These are phyloP conservation scores for Pollenia griseotomentosa DNA, from an alignment of 2,888 invertebrate genomes.

Conservation along the genomic window DNA sequence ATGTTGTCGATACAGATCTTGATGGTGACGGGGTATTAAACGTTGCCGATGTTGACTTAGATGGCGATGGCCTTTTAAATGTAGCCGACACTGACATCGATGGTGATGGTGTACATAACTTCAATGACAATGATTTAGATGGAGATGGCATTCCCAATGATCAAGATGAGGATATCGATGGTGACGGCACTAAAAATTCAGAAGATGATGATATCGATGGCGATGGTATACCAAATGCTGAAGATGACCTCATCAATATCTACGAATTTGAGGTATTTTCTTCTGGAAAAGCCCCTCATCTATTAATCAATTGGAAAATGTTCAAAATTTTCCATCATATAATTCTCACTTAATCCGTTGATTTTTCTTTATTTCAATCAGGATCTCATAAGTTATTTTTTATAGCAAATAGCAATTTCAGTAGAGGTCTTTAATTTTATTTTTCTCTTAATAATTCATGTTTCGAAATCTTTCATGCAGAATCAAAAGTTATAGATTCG, in stretches of 20 bases:
- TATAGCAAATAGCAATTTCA: conserved; percentile 68
- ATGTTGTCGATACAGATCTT: conserved; percentile 84
- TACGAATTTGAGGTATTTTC: conserved; percentile 69
- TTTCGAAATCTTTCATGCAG: conserved; percentile 60
- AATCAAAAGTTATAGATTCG: conserved; percentile 53
- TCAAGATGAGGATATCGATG: conserved; percentile 76
- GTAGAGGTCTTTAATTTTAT: conserved; percentile 60
- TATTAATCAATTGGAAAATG: conserved; percentile 51
- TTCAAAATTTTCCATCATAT: conserved; percentile 50
- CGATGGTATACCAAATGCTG: conserved; percentile 78
- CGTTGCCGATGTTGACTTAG: conserved; percentile 79
- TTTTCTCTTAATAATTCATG: conserved; percentile 48
- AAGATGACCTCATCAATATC: conserved; percentile 74
- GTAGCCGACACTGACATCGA: conserved; percentile 75
- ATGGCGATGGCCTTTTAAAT: conserved; percentile 82
- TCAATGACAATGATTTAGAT: conserved; percentile 75
- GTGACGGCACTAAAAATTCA: conserved; percentile 78
- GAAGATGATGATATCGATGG: conserved; percentile 80
- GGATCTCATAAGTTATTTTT: conserved; percentile 70
- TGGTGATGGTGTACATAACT: conserved; percentile 74
- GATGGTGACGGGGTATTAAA: conserved; percentile 85
- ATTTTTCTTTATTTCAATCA: conserved; percentile 31
- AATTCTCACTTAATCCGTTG: conserved; percentile 62
- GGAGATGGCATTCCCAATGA: conserved; percentile 75
- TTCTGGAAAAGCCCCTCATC: conserved; percentile 64